Evolutionary conservation across 2,888 invertebrate genomes (phyloP), one percentile per base, ranked within the genome.

Genomic region (Heteromurus nitidus): DNA sequence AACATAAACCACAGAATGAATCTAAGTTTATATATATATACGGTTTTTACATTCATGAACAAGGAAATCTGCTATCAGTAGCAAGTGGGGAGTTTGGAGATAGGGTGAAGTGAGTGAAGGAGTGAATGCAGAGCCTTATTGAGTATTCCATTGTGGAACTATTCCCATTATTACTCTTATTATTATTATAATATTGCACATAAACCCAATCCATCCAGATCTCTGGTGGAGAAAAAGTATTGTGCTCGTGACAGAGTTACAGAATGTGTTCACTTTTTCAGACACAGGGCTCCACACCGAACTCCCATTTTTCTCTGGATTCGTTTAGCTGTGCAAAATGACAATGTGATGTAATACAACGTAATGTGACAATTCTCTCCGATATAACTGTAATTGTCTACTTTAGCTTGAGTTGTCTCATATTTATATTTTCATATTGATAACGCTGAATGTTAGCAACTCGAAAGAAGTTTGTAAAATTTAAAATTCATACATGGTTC

Each of bases 171-270:
- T 74, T 80, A 42, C 69, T 58, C 74, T 62, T 74, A 74, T 74
- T 74, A 70, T 70, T 79, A 74, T 74, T 72, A 70, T 70, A 79
- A 80, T 80, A 80, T 80, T 69, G 62, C 69, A 80, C 80, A 80
- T 80, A 20, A 68, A 80, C 80, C 74, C 73, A 80, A 80, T 80
- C 80, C 80, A 80, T 80, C 80, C 68, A 80, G 7, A 55, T 68
- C 74, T 73, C 62, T 80, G n/a, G 74, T 62, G 62, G 68, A 53
- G 74, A 74, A 69, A 73, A 74, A 80, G 74, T 60, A 80, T 60
- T 80, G 74, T 69, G 74, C 69, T 80, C 80, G 80, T 80, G 80
- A 80, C 80, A 80, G 80, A 80, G 73, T 74, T 80, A 80, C 80
- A 31, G 20, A 80, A 74, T 74, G 65, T 77, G 30, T 30, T 47